Evolutionary conservation across 2,888 invertebrate genomes (phyloP).

Genomic region (Stegana nigrithorax): DNA sequence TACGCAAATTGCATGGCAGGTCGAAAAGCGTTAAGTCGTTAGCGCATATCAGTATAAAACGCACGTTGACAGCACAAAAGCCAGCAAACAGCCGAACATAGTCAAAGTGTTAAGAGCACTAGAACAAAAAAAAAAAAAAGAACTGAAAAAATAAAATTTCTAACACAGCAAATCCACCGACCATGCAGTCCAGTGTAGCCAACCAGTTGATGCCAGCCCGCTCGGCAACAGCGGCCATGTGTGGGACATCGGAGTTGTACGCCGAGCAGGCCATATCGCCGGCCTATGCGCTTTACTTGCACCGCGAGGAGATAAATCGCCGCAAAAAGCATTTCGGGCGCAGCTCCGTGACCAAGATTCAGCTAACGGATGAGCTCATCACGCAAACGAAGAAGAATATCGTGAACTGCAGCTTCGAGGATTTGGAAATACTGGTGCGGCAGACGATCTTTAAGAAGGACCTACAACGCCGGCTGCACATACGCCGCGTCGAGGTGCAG

Average conservation of each 20-base stretch:
- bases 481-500: slow-evolving; percentile 42
- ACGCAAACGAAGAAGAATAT: slow-evolving; percentile 46
- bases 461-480: slow-evolving; percentile 41
- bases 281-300: slow-evolving; percentile 45
- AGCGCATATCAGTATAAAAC: not conserved
- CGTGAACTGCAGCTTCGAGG: slow-evolving; percentile 42
- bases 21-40: not conserved
- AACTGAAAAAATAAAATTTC: not conserved
- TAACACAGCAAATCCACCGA: not conserved
- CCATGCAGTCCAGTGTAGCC: not conserved
- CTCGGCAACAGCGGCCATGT: no score
- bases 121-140: not conserved
- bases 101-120: slow-evolving; percentile 39
- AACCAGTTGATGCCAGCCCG: not conserved
- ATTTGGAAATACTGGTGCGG: slow-evolving; percentile 43
- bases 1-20: slow-evolving; percentile 52
- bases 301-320: slow-evolving; percentile 44
- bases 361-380: slow-evolving; percentile 46
- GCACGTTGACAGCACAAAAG: not conserved
- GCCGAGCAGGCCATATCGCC: slow-evolving; percentile 32
- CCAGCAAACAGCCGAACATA: slow-evolving; percentile 17
- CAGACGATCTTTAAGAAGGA: slow-evolving; percentile 48
- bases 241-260: no score
- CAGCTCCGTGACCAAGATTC: slow-evolving; percentile 41
- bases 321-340: slow-evolving; percentile 31